phyloP scores from a whole-genome alignment of 2,888 invertebrate species.

The Arrhopalites spinosus region DNA sequence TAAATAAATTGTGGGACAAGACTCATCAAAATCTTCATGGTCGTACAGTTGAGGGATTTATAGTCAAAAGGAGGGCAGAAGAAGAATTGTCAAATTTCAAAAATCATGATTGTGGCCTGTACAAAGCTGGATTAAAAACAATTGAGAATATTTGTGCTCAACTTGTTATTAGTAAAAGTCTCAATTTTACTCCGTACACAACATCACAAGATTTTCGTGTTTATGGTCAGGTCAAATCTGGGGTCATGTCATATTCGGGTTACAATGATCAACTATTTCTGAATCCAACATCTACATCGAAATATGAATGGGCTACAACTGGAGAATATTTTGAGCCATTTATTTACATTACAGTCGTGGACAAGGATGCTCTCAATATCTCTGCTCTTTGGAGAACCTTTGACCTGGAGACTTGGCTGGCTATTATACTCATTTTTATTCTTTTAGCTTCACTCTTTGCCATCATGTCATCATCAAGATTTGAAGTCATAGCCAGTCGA shows the following conservation, averaged over 20 bases:
- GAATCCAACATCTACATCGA: not conserved
- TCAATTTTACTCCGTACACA: conserved; percentile 20
- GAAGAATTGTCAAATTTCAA: not conserved
- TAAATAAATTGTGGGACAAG: conserved; percentile 4
- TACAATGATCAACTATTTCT: conserved; percentile 21
- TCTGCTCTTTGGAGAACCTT: conserved; percentile 21
- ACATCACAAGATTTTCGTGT: conserved; percentile 13
- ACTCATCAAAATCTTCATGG: conserved; percentile 10
- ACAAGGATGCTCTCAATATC: conserved; percentile 20
- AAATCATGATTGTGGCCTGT: conserved; percentile 14
- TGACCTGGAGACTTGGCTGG: not conserved
- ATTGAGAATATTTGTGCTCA: conserved; percentile 23
- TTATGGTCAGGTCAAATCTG: conserved; percentile 24
- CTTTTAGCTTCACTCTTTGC: conserved; percentile 9
- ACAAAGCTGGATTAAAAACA: conserved; percentile 22
- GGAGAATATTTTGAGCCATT: conserved; percentile 31
- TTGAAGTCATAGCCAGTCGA: conserved; percentile 1
- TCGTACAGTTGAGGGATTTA: not conserved
- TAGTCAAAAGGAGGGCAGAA: not conserved
- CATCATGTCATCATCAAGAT: conserved; percentile 2
- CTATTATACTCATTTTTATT: conserved; percentile 2
- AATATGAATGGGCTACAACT: conserved; percentile 24
- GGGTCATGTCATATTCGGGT: conserved; percentile 25
- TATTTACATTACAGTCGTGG: conserved; percentile 23
- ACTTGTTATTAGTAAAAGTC: conserved; percentile 1